A percentile compares a stretch with the other conserved stretches of the same genome.
Conservation (phyloP, 2,888 invertebrate genomes). For the Gandaritis pyraliata region DNA sequence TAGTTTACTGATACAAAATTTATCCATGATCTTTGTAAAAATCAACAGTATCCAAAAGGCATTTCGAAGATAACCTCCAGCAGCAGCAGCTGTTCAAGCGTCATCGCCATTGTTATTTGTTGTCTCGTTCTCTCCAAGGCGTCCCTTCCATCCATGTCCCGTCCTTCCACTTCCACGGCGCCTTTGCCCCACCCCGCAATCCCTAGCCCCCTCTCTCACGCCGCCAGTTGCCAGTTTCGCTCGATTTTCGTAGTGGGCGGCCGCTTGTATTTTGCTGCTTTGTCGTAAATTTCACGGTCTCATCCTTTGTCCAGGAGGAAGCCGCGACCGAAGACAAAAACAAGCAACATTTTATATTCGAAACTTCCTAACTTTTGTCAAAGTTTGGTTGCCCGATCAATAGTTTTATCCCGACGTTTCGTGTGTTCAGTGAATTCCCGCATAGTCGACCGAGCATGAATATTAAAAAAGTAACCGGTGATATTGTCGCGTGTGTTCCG, state of each 20-base stretch:
- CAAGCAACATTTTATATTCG: conserved; percentile 33
- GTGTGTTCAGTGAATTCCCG: conserved; percentile 75
- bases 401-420: conserved; percentile 60
- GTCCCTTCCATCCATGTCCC: conserved; percentile 38
- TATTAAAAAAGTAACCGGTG: conserved; percentile 81
- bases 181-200: conserved; percentile 44
- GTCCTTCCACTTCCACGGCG: conserved; percentile 43
- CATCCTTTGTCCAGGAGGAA: conserved; percentile 79
- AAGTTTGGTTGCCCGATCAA: conserved; percentile 56
- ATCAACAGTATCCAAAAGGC: neutral
- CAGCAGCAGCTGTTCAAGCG: conserved; percentile 33
- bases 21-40: neutral
- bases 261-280: conserved; percentile 54
- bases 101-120: conserved; percentile 56
- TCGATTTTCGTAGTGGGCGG: conserved; percentile 74
- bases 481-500: conserved; percentile 72
- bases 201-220: conserved; percentile 51
- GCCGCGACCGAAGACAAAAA: conserved; percentile 51
- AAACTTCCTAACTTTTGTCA: conserved; percentile 38
- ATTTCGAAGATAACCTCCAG: neutral
- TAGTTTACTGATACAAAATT: neutral
- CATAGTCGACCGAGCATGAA: conserved; percentile 81
- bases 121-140: conserved; percentile 62
- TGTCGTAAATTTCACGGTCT: conserved; percentile 66
- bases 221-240: conserved; percentile 81